These are phyloP conservation scores for Sarcophaga subvicina DNA, from an alignment of 2,888 invertebrate genomes.

Conservation along the genomic window DNA sequence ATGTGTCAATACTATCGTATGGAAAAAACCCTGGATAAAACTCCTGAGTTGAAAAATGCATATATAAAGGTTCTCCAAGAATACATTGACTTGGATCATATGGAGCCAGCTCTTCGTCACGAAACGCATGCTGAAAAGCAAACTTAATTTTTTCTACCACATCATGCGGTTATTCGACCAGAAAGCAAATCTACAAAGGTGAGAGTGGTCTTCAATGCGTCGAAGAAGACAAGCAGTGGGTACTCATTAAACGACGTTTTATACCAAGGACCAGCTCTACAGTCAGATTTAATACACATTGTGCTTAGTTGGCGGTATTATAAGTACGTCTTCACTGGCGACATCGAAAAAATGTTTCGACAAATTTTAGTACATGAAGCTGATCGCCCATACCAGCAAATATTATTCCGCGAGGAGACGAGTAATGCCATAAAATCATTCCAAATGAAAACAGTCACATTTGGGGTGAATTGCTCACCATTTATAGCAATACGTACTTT, in stretches of 20 bases:
- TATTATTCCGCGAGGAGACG: no score
- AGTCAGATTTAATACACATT: slow-evolving; percentile 51
- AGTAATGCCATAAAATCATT: no score
- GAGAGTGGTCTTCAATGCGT: slow-evolving; percentile 69
- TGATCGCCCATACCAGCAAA: no score
- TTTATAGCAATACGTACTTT: no score
- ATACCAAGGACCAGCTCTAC: slow-evolving; percentile 59
- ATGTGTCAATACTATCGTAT: slow-evolving; percentile 22
- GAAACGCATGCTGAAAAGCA: background rate
- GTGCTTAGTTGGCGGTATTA: slow-evolving; percentile 38
- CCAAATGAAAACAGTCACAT: no score
- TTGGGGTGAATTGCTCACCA: no score
- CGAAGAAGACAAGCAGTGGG: slow-evolving; percentile 41
- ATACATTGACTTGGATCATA: slow-evolving; percentile 16
- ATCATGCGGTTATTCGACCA: slow-evolving; percentile 52
- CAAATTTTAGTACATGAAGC: no score
- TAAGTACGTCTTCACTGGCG: background rate
- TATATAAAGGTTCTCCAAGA: slow-evolving; percentile 12
- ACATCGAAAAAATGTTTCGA: no score
- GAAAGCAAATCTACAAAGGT: slow-evolving; percentile 61
- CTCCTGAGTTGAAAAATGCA: background rate
- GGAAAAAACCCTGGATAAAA: slow-evolving; percentile 3
- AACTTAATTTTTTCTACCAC: slow-evolving; percentile 15
- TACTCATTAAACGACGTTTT: slow-evolving; percentile 58
- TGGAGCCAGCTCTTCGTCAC: background rate